phyloP scores from a whole-genome alignment of 1,140 invertebrate species.

The Dryas iulia region DNA sequence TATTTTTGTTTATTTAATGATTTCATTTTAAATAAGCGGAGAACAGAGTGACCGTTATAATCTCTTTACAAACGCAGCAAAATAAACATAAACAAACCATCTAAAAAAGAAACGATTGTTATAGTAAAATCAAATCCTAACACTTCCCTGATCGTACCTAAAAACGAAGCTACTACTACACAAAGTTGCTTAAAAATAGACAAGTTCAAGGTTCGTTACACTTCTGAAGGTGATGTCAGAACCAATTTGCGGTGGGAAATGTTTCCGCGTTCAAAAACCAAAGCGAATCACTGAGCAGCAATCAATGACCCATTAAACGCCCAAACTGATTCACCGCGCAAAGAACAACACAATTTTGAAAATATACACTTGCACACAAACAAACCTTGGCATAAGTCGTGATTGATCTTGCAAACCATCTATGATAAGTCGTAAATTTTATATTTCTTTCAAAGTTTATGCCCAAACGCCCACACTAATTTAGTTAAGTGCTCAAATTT shows the following conservation, averaged over 20 bases:
- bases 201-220: constrained; percentile 56
- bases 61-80: no score
- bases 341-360: constrained; percentile 14
- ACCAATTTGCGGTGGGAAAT: constrained; percentile 13
- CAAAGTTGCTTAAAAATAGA: constrained; percentile 37
- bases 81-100: no score
- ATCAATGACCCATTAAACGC: constrained; percentile 57
- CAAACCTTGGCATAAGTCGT: constrained; percentile 34
- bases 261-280: constrained; percentile 49
- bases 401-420: constrained; percentile 20
- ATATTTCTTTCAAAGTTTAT: constrained; percentile 8
- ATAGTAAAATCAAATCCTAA: no score
- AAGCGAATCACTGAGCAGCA: constrained; percentile 45
- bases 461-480: constrained; percentile 7
- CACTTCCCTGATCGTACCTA: no score
- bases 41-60: no score
- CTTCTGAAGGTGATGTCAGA: constrained; percentile 28
- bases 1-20: no score
- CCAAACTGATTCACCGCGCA: constrained; percentile 48
- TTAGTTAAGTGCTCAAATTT: constrained; percentile 10
- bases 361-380: constrained; percentile 15
- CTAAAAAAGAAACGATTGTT: no score
- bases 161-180: background rate
- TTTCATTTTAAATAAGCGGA: no score
- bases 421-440: constrained; percentile 4